These are phyloP conservation scores for Platysteira castanea DNA, from an alignment of 2,113 vertebrate genomes.

Conservation along the genomic window DNA sequence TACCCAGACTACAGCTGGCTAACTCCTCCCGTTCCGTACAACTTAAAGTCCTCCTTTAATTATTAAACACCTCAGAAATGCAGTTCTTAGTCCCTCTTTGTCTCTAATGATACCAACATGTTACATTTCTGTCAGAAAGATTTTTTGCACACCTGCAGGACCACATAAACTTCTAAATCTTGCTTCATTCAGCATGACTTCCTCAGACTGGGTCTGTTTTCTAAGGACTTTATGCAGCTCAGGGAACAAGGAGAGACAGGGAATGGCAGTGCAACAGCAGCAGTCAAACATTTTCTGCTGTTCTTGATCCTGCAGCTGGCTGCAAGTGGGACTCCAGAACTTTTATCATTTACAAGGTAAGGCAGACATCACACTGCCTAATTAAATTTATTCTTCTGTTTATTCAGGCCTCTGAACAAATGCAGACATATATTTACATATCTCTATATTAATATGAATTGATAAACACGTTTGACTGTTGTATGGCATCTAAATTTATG, in stretches of 20 bases:
- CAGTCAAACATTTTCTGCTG: neutral
- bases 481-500: neutral
- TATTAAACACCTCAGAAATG: neutral
- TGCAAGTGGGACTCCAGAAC: neutral
- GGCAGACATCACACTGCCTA: neutral
- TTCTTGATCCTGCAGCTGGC: neutral
- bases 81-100: neutral
- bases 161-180: neutral
- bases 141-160: neutral
- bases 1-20: neutral
- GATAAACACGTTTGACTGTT: neutral
- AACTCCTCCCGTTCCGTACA: neutral
- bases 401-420: neutral
- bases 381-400: neutral
- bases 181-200: neutral
- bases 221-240: neutral
- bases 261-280: neutral
- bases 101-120: fast-evolving
- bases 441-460: neutral
- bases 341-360: neutral
- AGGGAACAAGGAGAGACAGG: neutral
- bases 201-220: neutral
- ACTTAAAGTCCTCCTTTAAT: neutral
- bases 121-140: neutral
- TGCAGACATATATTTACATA: neutral